Evolutionary conservation across 2,797 vertebrate species (phyloP).

Genomic region (Pagetopsis macropterus): DNA sequence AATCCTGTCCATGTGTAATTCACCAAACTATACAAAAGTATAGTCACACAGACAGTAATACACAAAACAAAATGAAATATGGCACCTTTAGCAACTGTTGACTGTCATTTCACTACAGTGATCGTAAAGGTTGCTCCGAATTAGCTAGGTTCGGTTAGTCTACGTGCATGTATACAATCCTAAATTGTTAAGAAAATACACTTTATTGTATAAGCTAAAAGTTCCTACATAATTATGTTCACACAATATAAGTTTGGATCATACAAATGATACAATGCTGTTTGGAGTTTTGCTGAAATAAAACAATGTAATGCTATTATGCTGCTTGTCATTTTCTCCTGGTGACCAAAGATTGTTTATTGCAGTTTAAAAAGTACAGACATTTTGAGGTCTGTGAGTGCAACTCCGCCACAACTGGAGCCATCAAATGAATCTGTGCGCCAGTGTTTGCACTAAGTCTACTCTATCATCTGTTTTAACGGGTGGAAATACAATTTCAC

Average conservation of each 20-base stretch:
- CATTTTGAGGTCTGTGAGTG: slow-evolving; percentile 20
- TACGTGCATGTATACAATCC: slow-evolving; percentile 5
- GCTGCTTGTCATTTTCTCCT: not conserved
- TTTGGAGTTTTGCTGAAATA: slow-evolving; percentile 2
- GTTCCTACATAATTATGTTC: not conserved
- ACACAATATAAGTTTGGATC: slow-evolving; percentile 1
- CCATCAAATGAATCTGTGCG: slow-evolving; percentile 35
- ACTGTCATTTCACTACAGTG: not conserved
- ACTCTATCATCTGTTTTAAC: slow-evolving; percentile 8
- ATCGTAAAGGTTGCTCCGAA: not conserved
- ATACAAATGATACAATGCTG: not conserved
- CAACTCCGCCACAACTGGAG: slow-evolving; percentile 20
- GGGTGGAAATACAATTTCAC: slow-evolving; percentile 60
- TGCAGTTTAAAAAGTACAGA: slow-evolving; percentile 18
- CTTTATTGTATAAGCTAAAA: not conserved
- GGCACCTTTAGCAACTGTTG: not conserved
- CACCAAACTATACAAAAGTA: not conserved
- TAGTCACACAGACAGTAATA: not conserved
- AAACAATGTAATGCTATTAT: not conserved
- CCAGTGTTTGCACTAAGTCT: slow-evolving; percentile 33
- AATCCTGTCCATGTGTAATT: not conserved
- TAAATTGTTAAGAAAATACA: slow-evolving; percentile 6
- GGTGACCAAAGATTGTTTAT: not conserved
- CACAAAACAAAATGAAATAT: not conserved
- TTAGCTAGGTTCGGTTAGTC: slow-evolving; percentile 3